These are phyloP conservation scores for Drosophila rellima DNA, from an alignment of 2,888 invertebrate species.

Conservation along the genomic window DNA sequence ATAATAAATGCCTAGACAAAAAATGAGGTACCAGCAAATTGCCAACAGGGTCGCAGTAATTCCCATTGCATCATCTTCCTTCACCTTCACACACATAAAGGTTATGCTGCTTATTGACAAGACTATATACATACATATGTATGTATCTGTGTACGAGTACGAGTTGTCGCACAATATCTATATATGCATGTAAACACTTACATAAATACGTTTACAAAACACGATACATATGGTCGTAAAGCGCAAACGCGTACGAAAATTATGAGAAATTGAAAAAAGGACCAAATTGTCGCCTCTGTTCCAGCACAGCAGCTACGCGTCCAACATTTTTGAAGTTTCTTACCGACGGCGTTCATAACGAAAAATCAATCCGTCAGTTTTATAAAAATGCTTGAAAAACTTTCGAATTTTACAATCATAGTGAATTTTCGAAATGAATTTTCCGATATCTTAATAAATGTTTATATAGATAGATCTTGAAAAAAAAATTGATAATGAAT, in stretches of 20 bases:
- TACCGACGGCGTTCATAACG: slow-evolving; percentile 1
- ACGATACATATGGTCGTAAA: slow-evolving; percentile 10
- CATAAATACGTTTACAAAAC: background rate
- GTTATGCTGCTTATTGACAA: background rate
- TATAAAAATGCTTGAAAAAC: background rate
- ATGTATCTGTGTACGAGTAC: background rate
- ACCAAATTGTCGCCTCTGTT: slow-evolving; percentile 4
- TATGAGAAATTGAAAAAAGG: background rate
- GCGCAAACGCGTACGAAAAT: slow-evolving; percentile 37
- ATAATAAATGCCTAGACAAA: background rate
- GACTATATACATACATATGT: background rate
- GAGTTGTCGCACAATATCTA: background rate
- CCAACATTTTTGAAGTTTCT: background rate
- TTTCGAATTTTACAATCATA: background rate
- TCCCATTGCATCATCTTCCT: background rate
- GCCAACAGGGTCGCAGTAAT: slow-evolving; percentile 12
- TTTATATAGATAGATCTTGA: background rate
- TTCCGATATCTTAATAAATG: background rate
- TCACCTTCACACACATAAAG: slow-evolving; percentile 6
- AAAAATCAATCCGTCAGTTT: background rate
- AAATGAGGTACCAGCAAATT: background rate
- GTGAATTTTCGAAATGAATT: background rate
- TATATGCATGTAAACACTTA: background rate
- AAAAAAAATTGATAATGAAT: background rate
- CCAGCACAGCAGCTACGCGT: background rate